Conservation (phyloP, 2,888 invertebrate species). For the Rotaria macrura region DNA sequence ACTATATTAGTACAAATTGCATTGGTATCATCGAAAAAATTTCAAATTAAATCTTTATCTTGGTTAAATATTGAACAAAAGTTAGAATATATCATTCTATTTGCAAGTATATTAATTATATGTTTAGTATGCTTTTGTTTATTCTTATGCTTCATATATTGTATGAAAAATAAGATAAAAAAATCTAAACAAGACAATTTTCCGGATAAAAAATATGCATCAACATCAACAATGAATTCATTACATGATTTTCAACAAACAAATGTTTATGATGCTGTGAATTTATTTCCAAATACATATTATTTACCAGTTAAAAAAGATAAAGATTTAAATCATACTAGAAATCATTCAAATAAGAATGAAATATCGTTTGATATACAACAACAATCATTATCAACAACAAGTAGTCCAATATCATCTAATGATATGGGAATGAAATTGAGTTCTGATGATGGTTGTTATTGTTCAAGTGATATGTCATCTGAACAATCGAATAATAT, state of each 20-base stretch:
- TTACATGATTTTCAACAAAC: neutral
- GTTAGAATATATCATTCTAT: neutral
- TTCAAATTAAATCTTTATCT: neutral
- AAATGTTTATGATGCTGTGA: neutral
- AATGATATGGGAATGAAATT: neutral
- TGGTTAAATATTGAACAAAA: neutral
- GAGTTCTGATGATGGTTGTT: neutral
- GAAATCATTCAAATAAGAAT: neutral
- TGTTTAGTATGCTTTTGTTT: neutral
- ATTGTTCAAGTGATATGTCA: constrained; percentile 19
- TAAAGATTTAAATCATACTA: neutral
- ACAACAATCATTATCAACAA: neutral
- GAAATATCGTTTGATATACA: neutral
- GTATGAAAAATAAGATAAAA: neutral
- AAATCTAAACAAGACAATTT: neutral
- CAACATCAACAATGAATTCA: neutral
- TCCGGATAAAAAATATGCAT: neutral
- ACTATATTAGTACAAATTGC: neutral
- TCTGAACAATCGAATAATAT: neutral
- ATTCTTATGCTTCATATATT: neutral
- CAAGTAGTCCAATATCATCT: neutral
- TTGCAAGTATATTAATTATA: neutral
- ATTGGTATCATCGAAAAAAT: neutral
- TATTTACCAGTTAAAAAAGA: neutral
- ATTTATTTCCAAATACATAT: neutral